Evolutionary conservation across 2,888 invertebrate genomes (phyloP).

Genomic region (Andrena chrysosceles): DNA sequence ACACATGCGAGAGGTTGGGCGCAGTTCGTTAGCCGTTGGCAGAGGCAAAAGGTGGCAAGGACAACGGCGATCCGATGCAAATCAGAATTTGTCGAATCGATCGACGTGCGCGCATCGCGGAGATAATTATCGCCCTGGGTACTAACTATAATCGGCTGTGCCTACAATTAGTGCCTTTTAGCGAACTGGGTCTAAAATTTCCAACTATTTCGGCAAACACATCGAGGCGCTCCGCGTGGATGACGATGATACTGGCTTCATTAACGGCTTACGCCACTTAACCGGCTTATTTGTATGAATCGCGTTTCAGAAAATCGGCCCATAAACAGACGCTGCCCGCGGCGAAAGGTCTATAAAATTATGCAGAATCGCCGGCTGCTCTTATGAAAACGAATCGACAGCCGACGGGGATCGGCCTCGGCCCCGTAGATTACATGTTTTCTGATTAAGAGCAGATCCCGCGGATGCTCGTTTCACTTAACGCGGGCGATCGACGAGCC

Average conservation of each 20-base stretch:
- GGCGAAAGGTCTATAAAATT: slow-evolving; percentile 65
- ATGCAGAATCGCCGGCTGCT: slow-evolving; percentile 52
- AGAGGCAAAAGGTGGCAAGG: slow-evolving; percentile 35
- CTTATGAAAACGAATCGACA: slow-evolving; percentile 35
- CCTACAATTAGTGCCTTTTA: slow-evolving; percentile 75
- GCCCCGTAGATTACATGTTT: slow-evolving; percentile 43
- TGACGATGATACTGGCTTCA: slow-evolving; percentile 59
- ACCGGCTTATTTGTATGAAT: slow-evolving; percentile 64
- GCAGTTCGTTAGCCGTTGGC: neutral
- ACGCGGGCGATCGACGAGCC: neutral
- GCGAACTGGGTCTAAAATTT: slow-evolving; percentile 73
- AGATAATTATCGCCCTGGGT: slow-evolving; percentile 58
- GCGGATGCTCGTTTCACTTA: slow-evolving; percentile 28
- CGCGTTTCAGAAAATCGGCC: slow-evolving; percentile 62
- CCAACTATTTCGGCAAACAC: slow-evolving; percentile 71
- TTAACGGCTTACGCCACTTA: slow-evolving; percentile 69
- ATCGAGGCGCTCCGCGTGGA: slow-evolving; percentile 65
- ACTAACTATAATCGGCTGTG: slow-evolving; percentile 71
- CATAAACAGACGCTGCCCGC: slow-evolving; percentile 39
- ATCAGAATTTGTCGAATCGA: slow-evolving; percentile 60
- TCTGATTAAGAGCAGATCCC: slow-evolving; percentile 43
- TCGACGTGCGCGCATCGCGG: slow-evolving; percentile 32
- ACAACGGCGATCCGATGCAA: slow-evolving; percentile 36
- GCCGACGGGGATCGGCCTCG: neutral
- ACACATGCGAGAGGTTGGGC: neutral